phyloP scores from a whole-genome alignment of 2,113 vertebrate species.

The Illadopsis cleaveri region DNA sequence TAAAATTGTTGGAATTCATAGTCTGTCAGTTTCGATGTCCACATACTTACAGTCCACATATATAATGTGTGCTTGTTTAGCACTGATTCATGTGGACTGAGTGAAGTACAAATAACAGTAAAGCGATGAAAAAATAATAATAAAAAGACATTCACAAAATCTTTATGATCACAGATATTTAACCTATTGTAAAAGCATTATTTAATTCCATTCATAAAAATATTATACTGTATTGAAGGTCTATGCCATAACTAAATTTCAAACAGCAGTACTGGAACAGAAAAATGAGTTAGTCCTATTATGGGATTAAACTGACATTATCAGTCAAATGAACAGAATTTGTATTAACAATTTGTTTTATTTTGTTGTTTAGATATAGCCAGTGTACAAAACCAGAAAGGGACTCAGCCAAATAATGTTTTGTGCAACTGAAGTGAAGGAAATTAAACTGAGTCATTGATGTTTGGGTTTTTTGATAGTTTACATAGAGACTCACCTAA shows the following conservation, averaged over 20 bases:
- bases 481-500: background rate
- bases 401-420: background rate
- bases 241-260: background rate
- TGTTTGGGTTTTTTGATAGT: accelerated
- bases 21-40: background rate
- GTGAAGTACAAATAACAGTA: background rate
- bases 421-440: background rate
- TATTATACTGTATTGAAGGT: background rate
- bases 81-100: background rate
- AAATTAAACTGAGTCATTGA: background rate
- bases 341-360: background rate
- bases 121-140: background rate
- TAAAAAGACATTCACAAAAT: background rate
- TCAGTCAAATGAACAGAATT: background rate
- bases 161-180: background rate
- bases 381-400: background rate
- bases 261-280: background rate
- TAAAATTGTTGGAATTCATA: background rate
- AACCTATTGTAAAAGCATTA: background rate
- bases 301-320: background rate
- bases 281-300: background rate
- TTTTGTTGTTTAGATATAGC: background rate
- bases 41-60: no score
- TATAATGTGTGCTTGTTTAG: accelerated
- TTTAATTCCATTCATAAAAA: background rate